phyloP scores from a whole-genome alignment of 2,888 invertebrate species.

The Caenorhabditis drosophilae region DNA sequence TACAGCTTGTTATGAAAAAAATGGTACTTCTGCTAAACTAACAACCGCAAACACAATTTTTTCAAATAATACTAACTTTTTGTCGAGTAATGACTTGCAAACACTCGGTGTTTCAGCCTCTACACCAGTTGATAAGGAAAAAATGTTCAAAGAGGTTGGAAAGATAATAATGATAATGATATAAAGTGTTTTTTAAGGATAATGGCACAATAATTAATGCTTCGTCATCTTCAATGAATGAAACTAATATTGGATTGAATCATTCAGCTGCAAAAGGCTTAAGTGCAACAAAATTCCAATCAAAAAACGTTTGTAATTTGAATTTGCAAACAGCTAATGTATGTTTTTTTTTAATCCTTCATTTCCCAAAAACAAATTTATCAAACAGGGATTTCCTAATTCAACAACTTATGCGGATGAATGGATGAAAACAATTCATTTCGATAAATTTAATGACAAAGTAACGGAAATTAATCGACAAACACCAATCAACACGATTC shows the following conservation, averaged over 20 bases:
- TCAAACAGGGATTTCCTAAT: conserved; percentile 13
- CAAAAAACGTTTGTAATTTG: neutral
- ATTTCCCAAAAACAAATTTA: neutral
- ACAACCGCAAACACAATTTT: neutral
- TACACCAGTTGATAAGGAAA: neutral
- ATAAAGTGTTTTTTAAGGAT: too few relatives aligned
- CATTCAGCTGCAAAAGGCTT: too few relatives aligned
- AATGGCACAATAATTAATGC: neutral
- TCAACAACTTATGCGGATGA: neutral
- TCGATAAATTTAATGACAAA: conserved; percentile 2
- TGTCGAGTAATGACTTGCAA: conserved; percentile 1
- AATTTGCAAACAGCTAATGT: neutral
- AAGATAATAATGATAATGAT: too few relatives aligned
- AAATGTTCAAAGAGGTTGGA: too few relatives aligned
- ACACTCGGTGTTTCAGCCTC: neutral
- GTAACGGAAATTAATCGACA: conserved; percentile 7
- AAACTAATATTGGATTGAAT: too few relatives aligned
- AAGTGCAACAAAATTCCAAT: too few relatives aligned
- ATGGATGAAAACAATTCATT: neutral
- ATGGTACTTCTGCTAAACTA: neutral
- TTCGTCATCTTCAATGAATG: neutral
- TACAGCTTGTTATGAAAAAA: too few relatives aligned
- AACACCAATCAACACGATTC: conserved; percentile 8
- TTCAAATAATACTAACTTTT: conserved; percentile 4
- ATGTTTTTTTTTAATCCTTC: neutral